Conservation (phyloP, 2,797 vertebrate genomes). For the Psittacula echo region DNA sequence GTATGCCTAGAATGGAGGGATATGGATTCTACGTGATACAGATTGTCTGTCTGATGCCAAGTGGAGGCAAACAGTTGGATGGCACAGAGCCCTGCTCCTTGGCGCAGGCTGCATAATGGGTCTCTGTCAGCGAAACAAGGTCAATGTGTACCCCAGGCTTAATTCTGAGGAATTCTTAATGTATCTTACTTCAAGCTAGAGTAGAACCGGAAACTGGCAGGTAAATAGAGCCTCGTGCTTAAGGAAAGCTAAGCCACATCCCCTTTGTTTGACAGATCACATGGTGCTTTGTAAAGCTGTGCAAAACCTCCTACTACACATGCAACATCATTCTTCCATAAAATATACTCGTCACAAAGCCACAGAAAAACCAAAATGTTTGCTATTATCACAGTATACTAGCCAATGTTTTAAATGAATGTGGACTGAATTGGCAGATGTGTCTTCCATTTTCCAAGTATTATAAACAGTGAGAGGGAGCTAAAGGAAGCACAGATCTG, state of each 20-base stretch:
- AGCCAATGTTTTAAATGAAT: not conserved
- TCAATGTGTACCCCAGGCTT: not conserved
- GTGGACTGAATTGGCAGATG: not conserved
- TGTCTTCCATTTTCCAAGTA: not conserved
- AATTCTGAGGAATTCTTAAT: not conserved
- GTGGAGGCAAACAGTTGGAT: not conserved
- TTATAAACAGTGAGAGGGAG: not conserved
- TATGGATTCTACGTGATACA: accelerated
- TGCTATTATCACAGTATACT: not conserved
- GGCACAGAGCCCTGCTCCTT: not conserved
- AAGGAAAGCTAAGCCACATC: not conserved
- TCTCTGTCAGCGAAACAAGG: not conserved
- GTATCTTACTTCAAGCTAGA: not conserved
- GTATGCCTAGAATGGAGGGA: not conserved
- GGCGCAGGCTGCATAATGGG: not conserved
- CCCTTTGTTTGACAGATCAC: not conserved
- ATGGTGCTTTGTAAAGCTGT: not conserved
- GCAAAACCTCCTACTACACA: not conserved
- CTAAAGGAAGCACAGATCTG: not conserved
- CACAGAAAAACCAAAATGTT: not conserved
- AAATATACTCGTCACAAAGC: not conserved
- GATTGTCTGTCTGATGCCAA: not conserved
- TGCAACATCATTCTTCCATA: not conserved
- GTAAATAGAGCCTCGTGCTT: not conserved
- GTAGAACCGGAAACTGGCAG: not conserved